These are phyloP conservation scores for Myotis daubentonii DNA, from an alignment of 2,797 vertebrate genomes.

Conservation along the genomic window DNA sequence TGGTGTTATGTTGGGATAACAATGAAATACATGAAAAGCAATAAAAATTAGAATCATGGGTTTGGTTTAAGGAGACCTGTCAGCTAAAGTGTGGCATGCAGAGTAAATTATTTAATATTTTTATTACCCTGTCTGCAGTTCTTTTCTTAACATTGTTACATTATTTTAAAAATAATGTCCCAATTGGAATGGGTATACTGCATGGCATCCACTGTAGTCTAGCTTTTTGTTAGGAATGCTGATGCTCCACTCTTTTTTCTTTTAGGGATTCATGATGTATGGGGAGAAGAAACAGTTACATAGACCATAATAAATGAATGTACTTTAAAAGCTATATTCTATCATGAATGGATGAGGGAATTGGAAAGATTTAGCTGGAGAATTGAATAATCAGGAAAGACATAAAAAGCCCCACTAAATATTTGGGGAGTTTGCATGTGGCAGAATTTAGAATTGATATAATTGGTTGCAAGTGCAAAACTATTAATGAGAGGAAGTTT, in stretches of 20 bases:
- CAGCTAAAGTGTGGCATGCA: neutral
- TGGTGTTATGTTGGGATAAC: neutral
- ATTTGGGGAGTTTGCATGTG: neutral
- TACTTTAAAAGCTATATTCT: neutral
- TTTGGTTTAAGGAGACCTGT: neutral
- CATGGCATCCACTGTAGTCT: neutral
- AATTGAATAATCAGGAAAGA: neutral
- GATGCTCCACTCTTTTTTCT: neutral
- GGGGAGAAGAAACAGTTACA: neutral
- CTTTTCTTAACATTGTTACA: neutral
- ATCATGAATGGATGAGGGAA: neutral
- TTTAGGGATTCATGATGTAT: neutral
- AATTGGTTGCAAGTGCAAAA: neutral
- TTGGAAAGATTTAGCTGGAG: neutral
- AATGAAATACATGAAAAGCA: neutral
- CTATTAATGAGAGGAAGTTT: neutral
- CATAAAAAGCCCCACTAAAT: neutral
- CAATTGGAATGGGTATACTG: neutral
- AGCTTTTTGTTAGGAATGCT: neutral
- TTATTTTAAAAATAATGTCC: neutral
- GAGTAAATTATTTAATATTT: constrained; percentile 22
- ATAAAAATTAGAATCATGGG: neutral
- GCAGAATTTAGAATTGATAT: neutral
- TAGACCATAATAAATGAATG: neutral
- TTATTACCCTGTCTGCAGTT: neutral